Evolutionary conservation across 2,888 invertebrate species (phyloP).

Genomic region (Apamea anceps): DNA sequence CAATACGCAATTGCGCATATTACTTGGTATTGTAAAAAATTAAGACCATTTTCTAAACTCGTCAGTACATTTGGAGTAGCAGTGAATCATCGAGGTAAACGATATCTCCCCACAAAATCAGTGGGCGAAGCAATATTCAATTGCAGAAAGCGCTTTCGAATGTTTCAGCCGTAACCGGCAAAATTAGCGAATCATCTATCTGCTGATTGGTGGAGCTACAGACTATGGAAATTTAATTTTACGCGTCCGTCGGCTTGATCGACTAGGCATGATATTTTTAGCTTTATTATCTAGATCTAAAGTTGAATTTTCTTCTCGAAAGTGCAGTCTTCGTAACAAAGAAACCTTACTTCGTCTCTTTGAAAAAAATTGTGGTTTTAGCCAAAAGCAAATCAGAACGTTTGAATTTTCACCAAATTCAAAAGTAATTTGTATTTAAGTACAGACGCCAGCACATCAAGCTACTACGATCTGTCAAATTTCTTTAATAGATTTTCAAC

Average conservation of each 20-base stretch:
- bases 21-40: background rate
- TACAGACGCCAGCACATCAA: no score
- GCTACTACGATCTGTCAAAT: no score
- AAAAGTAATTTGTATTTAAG: constrained; percentile 24
- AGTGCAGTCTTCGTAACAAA: background rate
- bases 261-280: background rate
- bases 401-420: constrained; percentile 27
- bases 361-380: background rate
- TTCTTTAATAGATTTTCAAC: no score
- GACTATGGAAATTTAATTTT: constrained; percentile 36
- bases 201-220: constrained; percentile 16
- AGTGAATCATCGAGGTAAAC: constrained; percentile 40
- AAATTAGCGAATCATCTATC: constrained; percentile 34
- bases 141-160: constrained; percentile 49
- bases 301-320: background rate
- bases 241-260: background rate
- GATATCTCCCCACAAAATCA: constrained; percentile 27
- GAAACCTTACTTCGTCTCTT: background rate
- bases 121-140: constrained; percentile 30
- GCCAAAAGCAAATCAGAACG: background rate
- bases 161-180: constrained; percentile 42
- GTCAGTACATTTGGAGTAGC: constrained; percentile 3
- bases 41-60: constrained; percentile 1
- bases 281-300: background rate
- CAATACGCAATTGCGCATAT: background rate